Evolutionary conservation across 2,888 invertebrate genomes (phyloP).

Genomic region (Cataglyphis altisquamis): DNA sequence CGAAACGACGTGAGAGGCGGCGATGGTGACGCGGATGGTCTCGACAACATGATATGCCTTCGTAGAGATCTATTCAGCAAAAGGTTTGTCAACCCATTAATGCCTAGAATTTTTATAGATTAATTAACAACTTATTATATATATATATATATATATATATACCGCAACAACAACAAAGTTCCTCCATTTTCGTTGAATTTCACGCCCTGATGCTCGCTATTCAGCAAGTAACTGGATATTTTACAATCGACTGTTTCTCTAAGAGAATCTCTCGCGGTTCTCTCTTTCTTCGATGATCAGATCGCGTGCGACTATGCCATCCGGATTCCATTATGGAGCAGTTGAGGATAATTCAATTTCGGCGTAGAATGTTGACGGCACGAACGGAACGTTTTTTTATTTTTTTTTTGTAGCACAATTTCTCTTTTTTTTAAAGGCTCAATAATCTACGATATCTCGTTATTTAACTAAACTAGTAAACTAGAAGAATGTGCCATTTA

Average conservation of each 20-base stretch:
- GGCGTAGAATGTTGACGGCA: constrained; percentile 38
- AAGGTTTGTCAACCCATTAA: constrained; percentile 72
- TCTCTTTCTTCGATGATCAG: background rate
- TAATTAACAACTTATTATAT: constrained; percentile 81
- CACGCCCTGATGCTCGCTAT: constrained; percentile 16
- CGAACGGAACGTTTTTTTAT: constrained; percentile 31
- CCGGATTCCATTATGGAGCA: constrained; percentile 29
- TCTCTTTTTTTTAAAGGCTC: background rate
- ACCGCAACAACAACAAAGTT: constrained; percentile 82
- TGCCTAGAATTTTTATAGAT: constrained; percentile 77
- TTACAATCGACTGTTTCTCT: constrained; percentile 58
- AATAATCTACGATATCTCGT: constrained; percentile 49
- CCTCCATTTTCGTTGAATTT: constrained; percentile 43
- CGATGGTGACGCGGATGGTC: constrained; percentile 31
- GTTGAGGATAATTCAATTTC: constrained; percentile 48
- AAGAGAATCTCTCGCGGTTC: background rate
- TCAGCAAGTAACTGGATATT: constrained; percentile 49
- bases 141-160: constrained; percentile 30
- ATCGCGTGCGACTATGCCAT: constrained; percentile 16
- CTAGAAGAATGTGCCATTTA: constrained; percentile 62
- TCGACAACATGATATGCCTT: constrained; percentile 55
- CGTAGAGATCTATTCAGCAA: constrained; percentile 75
- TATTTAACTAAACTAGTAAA: constrained; percentile 40
- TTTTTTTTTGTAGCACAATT: background rate
- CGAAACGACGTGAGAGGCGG: constrained; percentile 4